Evolutionary conservation across 1,140 invertebrate species (phyloP), one percentile per base, ranked within the genome.

Genomic region (Bombus affinis): DNA sequence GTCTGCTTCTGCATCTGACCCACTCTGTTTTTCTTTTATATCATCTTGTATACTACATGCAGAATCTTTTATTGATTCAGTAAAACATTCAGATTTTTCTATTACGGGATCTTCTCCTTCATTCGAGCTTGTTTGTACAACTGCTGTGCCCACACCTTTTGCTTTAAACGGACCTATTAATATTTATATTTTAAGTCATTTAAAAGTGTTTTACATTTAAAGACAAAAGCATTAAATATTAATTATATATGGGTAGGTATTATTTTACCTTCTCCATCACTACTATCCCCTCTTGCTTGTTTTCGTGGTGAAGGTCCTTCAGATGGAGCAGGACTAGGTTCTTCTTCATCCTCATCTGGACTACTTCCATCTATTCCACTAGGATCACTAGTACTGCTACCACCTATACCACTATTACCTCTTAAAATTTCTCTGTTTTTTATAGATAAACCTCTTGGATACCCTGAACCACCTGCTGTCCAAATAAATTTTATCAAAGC

Each of bases 401-500:
- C 94, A n/a, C 93, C 93, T 22, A 94, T 91, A 22, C 93, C 93
- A 32, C 87, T 66, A 81, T 75, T 80, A n/a, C 87, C 86, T 75
- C 92, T 92, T 59, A 94, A 86, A 73, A 92, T 86, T 70, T 95
- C 93, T 74, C 95, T 91, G 80, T 92, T 94, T 47, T 96, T 95
- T 59, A 95, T 95, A 62, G 92, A 85, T 35, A 94, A 86, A 22
- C 95, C 94, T 83, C 93, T 96, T 42, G 92, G 94, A 91, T 94
- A 95, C 73, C 91, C 94, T 83, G 95, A 96, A 78, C 95, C 96
- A 92, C 96, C 97, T 71, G 97, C 96, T 10, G 97, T 97, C 98
- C 98, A 99, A 92, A 99, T 97, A 90, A 98, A 97, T 92, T 98
- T 98, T 71, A 98, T 98, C 62, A 99, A 93, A 12, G 98, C 97